A percentile compares a stretch with the other conserved stretches of the same genome.
Conservation (phyloP, 2,113 vertebrate genomes). For the Ramphastos sulfuratus region DNA sequence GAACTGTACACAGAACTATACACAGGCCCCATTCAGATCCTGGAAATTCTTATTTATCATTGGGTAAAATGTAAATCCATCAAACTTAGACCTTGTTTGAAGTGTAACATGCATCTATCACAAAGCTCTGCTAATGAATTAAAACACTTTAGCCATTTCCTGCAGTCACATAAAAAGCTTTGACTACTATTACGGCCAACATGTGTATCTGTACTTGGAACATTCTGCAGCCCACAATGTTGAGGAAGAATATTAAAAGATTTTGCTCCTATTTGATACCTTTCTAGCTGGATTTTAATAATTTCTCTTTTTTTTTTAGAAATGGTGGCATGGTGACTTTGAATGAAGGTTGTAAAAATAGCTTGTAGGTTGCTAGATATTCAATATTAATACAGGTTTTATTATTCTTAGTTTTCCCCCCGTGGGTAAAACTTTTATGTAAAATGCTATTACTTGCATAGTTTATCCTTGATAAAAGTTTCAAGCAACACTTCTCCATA, state of each 20-base stretch:
- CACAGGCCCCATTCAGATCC: no score
- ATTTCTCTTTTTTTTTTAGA: background rate
- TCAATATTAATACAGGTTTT: background rate
- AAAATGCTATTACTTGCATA: background rate
- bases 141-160: background rate
- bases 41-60: background rate
- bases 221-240: background rate
- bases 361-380: background rate
- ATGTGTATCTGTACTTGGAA: background rate
- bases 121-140: background rate
- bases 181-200: background rate
- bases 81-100: background rate
- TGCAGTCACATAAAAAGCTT: background rate
- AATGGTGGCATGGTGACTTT: background rate
- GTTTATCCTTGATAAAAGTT: constrained; percentile 9
- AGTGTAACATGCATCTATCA: background rate
- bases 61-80: background rate
- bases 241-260: background rate
- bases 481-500: background rate
- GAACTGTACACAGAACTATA: no score
- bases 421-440: background rate
- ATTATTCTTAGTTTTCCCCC: background rate
- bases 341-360: constrained; percentile 6
- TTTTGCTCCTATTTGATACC: background rate
- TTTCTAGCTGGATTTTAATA: background rate